Base-by-base conservation (phyloP, 2,113 vertebrate species). In the Ciconia stormi region DNA sequence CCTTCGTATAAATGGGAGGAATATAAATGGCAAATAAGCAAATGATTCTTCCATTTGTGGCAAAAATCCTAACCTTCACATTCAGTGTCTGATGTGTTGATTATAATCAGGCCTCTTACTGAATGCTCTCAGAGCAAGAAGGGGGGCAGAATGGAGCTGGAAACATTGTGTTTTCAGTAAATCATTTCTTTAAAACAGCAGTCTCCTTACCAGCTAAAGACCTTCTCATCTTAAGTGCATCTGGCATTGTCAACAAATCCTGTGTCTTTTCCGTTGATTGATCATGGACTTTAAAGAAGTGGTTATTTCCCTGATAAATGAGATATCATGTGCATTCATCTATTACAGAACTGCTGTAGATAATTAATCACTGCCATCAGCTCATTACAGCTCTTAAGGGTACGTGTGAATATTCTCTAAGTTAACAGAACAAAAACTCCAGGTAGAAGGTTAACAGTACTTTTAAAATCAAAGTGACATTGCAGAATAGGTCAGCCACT, bases 321-420 rank as follows among this genome's bases (percentile, higher is more conserved):
- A 96, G 85, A 93, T 95, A 95, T 92, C 78, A 90, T 91, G 94
- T 56, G 44, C 89, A 90, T 96, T 95, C 55, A 93, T 89, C 84
- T 90, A 66, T 96, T 89, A 79, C 84, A 85, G 79, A 93, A 87
- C 65, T 80, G 59, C 79, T 83, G 74, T 78, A 89, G 95, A 95
- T 93, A 97, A 93, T 97, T 98, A 98, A 97, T 98, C 97, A 95
- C 87, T 97, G 97, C 62, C 94, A 86, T 96, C 95, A 97, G 93
- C 94, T 98, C 96, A 96, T 97, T 97, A 96, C 66, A 94, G 94
- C 77, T 97, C 87, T 96, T 97, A 97, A 95, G 91, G 59, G 52
- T 92, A 93, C 19, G 18, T 93, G 85, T 91, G 96, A 96, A 91
- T 97, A 93, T 96, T 96, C 34, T 91, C 88, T 77, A 93, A 93